A percentile compares a stretch with the other conserved stretches of the same genome.
Evolutionary conservation across 1,140 invertebrate species (phyloP).

Genomic region (Macrostomum lignano): DNA sequence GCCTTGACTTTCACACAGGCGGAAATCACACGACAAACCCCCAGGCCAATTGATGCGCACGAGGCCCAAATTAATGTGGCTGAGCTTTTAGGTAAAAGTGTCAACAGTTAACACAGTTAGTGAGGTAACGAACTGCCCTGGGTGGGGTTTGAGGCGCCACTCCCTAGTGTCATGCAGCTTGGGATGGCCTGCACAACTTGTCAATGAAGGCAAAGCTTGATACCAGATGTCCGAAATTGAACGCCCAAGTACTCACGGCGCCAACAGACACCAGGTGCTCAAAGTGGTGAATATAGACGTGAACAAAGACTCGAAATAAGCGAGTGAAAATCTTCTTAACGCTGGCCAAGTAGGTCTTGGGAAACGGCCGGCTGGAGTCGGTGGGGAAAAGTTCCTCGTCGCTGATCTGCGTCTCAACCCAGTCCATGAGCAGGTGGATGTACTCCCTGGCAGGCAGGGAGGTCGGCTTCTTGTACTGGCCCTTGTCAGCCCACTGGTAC

Average conservation of each 20-base stretch:
- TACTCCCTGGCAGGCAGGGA: constrained; percentile 57
- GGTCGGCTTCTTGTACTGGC: constrained; percentile 56
- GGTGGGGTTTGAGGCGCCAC: too few species aligned
- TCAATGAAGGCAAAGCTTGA: too few species aligned
- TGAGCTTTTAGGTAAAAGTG: too few species aligned
- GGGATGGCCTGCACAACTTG: too few species aligned
- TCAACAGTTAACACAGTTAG: too few species aligned
- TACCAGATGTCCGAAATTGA: constrained; percentile 1
- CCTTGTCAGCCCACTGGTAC: constrained; percentile 68
- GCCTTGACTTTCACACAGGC: too few species aligned
- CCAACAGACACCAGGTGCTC: constrained; percentile 56
- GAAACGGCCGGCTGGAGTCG: constrained; percentile 38
- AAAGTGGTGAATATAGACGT: constrained; percentile 89
- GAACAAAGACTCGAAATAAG: constrained; percentile 70
- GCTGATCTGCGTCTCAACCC: constrained; percentile 71
- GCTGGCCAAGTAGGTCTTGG: constrained; percentile 45
- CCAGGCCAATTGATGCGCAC: too few species aligned
- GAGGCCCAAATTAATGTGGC: too few species aligned
- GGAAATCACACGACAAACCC: too few species aligned
- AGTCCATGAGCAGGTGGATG: constrained; percentile 61
- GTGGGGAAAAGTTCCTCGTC: constrained; percentile 57
- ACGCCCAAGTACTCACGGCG: constrained; percentile 36
- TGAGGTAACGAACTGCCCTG: too few species aligned
- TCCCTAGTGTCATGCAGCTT: too few species aligned
- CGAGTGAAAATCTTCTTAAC: constrained; percentile 65